Percentiles rank a stretch among this genome's conserved stretches.
phyloP scores from a whole-genome alignment of 2,113 vertebrate genomes.

The Marcusenius ussheri region DNA sequence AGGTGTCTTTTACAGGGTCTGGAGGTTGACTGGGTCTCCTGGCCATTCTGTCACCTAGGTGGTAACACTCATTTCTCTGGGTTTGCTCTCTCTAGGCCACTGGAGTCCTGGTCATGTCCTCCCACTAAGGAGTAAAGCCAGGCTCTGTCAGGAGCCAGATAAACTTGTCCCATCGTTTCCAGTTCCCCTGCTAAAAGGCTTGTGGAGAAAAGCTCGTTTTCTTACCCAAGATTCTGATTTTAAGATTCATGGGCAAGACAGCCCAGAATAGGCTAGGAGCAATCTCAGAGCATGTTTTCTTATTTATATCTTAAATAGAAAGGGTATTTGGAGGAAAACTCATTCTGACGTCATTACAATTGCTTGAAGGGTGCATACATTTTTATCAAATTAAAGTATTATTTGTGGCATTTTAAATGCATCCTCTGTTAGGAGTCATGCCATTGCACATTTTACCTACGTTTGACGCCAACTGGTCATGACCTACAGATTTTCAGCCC shows the following conservation, averaged over 20 bases:
- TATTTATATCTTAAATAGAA: background rate
- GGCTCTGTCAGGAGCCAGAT: background rate
- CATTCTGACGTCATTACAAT: background rate
- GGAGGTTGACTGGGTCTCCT: background rate
- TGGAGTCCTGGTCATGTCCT: conserved; percentile 25
- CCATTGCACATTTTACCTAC: background rate
- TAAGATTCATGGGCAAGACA: background rate
- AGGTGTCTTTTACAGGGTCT: background rate
- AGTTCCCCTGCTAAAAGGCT: background rate
- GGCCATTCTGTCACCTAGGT: background rate
- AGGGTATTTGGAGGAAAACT: background rate
- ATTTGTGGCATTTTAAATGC: background rate
- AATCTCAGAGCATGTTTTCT: background rate
- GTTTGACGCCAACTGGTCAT: background rate
- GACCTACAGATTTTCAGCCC: background rate
- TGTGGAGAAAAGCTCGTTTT: background rate
- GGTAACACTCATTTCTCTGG: background rate
- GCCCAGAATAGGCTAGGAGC: background rate
- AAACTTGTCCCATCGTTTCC: background rate
- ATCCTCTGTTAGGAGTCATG: background rate
- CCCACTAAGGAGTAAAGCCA: background rate
- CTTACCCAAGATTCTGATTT: background rate
- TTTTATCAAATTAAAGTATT: background rate
- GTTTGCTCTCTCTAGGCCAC: conserved; percentile 12
- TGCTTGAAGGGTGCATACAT: background rate